Evolutionary conservation across 35 echinoderm and acorn worm species (phyloP).

Genomic region (Heliocidaris erythrogramma): DNA sequence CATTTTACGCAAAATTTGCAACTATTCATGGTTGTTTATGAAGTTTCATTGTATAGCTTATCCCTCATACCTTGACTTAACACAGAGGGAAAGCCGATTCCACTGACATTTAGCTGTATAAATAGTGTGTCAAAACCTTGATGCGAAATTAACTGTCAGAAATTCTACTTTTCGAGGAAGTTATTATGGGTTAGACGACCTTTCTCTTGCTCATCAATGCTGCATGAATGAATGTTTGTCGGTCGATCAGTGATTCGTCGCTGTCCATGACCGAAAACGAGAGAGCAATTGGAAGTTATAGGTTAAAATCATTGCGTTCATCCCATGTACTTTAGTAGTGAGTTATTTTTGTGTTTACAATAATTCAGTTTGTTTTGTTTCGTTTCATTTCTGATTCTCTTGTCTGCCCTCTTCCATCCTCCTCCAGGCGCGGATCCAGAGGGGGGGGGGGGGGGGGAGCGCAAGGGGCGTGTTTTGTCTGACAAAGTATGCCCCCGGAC

Average conservation of each 20-base stretch:
- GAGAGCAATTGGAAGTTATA: background rate
- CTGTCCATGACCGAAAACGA: background rate
- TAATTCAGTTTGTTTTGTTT: background rate
- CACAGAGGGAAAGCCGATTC: background rate
- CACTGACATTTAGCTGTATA: background rate
- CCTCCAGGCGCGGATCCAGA: no score
- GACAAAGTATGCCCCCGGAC: no score
- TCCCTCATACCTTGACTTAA: background rate
- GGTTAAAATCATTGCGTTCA: background rate
- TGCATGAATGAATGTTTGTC: background rate
- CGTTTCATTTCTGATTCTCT: background rate
- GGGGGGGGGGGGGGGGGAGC: no score
- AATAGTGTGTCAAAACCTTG: background rate
- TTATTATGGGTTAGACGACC: background rate
- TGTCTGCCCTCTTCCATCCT: background rate
- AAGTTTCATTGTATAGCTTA: background rate
- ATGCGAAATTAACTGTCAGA: background rate
- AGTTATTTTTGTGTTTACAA: background rate
- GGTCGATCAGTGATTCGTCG: background rate
- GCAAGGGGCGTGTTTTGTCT: no score
- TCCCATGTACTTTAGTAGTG: background rate
- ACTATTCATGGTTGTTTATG: background rate
- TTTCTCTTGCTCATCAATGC: background rate
- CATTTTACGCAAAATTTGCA: background rate
- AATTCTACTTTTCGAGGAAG: background rate